Conservation (phyloP, 2,113 vertebrate genomes). For the Mola mola region DNA sequence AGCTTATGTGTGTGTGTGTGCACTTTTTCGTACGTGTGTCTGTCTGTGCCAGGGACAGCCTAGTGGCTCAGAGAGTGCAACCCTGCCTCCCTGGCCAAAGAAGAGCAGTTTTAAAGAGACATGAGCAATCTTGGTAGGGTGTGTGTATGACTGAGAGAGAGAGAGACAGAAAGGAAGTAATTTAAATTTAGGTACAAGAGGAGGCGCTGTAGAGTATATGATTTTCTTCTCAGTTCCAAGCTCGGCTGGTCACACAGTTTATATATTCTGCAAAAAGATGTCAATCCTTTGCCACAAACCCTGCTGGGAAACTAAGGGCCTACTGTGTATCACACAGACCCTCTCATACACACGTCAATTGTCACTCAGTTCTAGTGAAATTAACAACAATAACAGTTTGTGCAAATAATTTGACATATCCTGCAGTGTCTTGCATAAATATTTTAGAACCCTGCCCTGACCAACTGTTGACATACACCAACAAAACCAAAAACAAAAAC, state of each 20-base stretch:
- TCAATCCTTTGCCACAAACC: constrained; percentile 64
- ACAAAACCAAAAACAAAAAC: too few species aligned
- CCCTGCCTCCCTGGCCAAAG: constrained; percentile 76
- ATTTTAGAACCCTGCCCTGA: too few species aligned
- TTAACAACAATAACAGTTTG: too few species aligned
- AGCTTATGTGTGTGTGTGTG: constrained; percentile 47
- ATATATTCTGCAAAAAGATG: constrained; percentile 77
- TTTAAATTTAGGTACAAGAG: constrained; percentile 51
- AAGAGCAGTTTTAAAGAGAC: constrained; percentile 81
- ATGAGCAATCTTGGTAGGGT: constrained; percentile 36
- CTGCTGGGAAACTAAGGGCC: constrained; percentile 66
- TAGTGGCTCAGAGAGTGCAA: constrained; percentile 82
- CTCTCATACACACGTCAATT: constrained; percentile 17
- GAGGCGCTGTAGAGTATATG: constrained; percentile 67
- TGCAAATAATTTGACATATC: too few species aligned
- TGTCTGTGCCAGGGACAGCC: constrained; percentile 83
- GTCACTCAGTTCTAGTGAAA: constrained; percentile 2
- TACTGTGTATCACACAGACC: constrained; percentile 42
- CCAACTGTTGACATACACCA: too few species aligned
- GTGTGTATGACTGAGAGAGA: constrained; percentile 1
- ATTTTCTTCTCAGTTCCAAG: constrained; percentile 44
- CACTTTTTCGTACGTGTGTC: constrained; percentile 54
- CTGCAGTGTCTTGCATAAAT: too few species aligned
- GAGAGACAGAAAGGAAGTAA: constrained; percentile 7
- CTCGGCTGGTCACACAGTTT: constrained; percentile 67